Percentiles rank a stretch among this genome's conserved stretches.
Conservation (phyloP, 1,140 invertebrate species). For the Lordiphosa collinella region DNA sequence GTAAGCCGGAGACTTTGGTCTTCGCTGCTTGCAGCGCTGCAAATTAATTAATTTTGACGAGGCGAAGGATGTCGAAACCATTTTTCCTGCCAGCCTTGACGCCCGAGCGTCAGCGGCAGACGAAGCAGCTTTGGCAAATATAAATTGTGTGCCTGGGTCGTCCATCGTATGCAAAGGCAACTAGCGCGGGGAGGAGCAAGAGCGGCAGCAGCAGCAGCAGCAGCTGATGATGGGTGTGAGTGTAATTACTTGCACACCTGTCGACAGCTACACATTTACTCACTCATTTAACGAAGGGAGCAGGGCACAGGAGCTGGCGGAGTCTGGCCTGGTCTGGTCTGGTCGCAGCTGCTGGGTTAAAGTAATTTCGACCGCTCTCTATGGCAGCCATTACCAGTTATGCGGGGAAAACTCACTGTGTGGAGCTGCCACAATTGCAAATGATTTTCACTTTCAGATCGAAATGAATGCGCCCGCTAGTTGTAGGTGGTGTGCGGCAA, state of each 20-base stretch:
- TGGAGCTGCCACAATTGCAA: constrained; percentile 69
- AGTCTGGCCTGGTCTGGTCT: not conserved
- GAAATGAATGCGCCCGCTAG: constrained; percentile 56
- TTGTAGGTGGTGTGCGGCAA: constrained; percentile 16
- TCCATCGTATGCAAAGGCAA: constrained; percentile 39
- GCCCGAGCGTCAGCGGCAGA: constrained; percentile 23
- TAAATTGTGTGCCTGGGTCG: constrained; percentile 68
- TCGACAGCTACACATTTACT: constrained; percentile 76
- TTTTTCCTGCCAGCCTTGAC: constrained; percentile 47
- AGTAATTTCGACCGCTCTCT: constrained; percentile 70
- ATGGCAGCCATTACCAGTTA: constrained; percentile 54
- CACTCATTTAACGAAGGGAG: constrained; percentile 58
- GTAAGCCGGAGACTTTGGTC: constrained; percentile 33
- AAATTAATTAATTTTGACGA: constrained; percentile 78
- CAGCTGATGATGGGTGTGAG: constrained; percentile 59
- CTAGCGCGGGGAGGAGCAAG: too few species aligned
- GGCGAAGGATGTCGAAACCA: constrained; percentile 66
- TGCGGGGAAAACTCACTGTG: constrained; percentile 23
- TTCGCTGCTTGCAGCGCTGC: constrained; percentile 37
- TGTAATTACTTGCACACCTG: constrained; percentile 77
- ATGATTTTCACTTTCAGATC: constrained; percentile 77
- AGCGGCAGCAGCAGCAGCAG: not conserved
- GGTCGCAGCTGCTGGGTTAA: constrained; percentile 45
- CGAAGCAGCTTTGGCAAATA: constrained; percentile 63
- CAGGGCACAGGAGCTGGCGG: not conserved